Evolutionary conservation across 2,113 vertebrate species (phyloP), one percentile per base, ranked within the genome.

Genomic region (Mustelus asterias): DNA sequence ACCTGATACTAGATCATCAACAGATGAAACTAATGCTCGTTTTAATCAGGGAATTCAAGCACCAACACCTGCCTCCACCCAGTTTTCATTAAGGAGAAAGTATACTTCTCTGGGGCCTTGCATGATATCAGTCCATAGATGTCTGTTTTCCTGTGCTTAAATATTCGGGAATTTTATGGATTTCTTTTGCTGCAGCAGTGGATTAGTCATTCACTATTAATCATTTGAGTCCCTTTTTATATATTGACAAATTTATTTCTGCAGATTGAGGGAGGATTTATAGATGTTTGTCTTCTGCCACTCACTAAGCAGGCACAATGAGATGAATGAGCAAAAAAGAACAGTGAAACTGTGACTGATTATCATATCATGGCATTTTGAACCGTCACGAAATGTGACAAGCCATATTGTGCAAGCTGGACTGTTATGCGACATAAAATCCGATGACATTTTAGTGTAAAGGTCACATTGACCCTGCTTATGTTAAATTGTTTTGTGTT

Each of bases 151-250:
- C 48, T 89, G 18, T 54, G 44, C 24, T 24, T 2, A 54, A 24
- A 4, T 29, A 54, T 89, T 24, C 18, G 3, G 26, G 22, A 58
- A 26, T 54, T 29, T 89, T 89, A 58, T 33, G 44, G 48, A 54
- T 29, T 89, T 89, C 48, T 88, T 89, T 89, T 89, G 86, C 44
- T 89, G 48, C 86, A 29, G 86, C 48, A 89, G 86, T 54, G 24
- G 20, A 29, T 26, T 89, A 58, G 22, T 58, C 44, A 29, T 58
- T 89, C 9, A 89, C 44, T 14, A 54, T 58, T 89, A 65, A 93
- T 93, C 1, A 93, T 8, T 63, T 93, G 60, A 93, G 18, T 37
- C 20, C 37, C 37, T 65, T 65, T 93, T 65, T 63, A 33, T 48
- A 37, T 65, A 33, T 20, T 93, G n/a, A 26, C 33, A 67, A 93